A percentile compares a stretch with the other conserved stretches of the same genome.
These are phyloP conservation scores for Cyclophora albipunctata DNA, from an alignment of 2,888 invertebrate species.

Conservation along the genomic window DNA sequence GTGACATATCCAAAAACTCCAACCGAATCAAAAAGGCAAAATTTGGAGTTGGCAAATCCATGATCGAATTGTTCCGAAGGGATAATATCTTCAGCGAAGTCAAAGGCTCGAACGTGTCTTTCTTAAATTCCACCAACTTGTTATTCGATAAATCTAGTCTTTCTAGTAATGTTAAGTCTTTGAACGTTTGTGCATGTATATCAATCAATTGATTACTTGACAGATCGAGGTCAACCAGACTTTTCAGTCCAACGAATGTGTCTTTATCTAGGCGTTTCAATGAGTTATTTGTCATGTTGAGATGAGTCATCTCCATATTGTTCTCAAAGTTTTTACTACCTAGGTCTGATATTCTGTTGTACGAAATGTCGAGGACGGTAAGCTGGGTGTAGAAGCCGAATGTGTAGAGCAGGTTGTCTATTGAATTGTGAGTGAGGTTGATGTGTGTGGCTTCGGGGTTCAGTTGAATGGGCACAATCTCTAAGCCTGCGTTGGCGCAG, in stretches of 20 bases:
- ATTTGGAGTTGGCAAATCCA: constrained; percentile 84
- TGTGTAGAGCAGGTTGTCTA: constrained; percentile 84
- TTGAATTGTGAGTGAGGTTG: constrained; percentile 88
- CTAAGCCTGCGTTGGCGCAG: constrained; percentile 86
- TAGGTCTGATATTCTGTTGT: constrained; percentile 86
- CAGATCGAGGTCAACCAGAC: constrained; percentile 81
- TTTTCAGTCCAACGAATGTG: constrained; percentile 83
- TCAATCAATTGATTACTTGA: constrained; percentile 85
- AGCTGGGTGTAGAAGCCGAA: constrained; percentile 88
- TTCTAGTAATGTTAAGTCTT: constrained; percentile 83
- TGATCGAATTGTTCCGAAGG: constrained; percentile 85
- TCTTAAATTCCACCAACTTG: constrained; percentile 82
- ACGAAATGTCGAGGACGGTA: constrained; percentile 86
- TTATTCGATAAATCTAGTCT: constrained; percentile 85
- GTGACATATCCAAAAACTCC: constrained; percentile 83
- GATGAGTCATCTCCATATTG: constrained; percentile 81
- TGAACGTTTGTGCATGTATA: constrained; percentile 84
- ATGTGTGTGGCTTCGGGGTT: constrained; percentile 90
- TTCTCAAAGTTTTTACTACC: constrained; percentile 88
- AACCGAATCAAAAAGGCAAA: constrained; percentile 79
- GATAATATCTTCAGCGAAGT: constrained; percentile 82
- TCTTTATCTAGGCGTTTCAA: constrained; percentile 83
- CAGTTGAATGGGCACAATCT: constrained; percentile 90
- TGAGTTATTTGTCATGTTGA: constrained; percentile 86
- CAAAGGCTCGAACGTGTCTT: constrained; percentile 81